Percentiles rank a stretch among this genome's conserved stretches.
phyloP scores from a whole-genome alignment of 2,797 vertebrate species.

The Cynodonichthys magdalenae region DNA sequence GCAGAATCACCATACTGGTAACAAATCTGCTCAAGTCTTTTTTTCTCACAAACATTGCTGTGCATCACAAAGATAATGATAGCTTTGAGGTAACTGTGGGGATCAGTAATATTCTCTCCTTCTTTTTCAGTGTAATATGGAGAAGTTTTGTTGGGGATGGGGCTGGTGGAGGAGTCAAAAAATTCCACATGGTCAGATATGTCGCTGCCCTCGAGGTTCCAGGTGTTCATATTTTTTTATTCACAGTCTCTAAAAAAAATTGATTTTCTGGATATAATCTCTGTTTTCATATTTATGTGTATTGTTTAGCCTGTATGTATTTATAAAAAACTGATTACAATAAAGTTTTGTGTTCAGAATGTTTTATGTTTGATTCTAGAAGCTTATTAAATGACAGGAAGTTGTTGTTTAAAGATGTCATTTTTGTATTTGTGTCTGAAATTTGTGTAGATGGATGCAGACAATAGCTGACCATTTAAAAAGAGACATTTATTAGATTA shows the following conservation, averaged over 20 bases:
- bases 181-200: conserved; percentile 66
- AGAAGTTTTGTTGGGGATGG: conserved; percentile 66
- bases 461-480: background rate
- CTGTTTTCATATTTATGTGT: background rate
- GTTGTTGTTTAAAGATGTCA: background rate
- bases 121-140: conserved; percentile 70
- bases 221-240: conserved; percentile 74
- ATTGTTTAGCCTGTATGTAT: background rate
- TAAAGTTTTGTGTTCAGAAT: background rate
- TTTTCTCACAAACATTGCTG: background rate
- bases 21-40: background rate
- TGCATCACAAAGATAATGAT: background rate
- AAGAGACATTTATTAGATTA: background rate
- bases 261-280: background rate
- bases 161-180: conserved; percentile 19
- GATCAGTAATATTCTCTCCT: background rate
- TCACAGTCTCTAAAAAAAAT: conserved; percentile 46
- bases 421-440: background rate
- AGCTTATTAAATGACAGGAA: too few relatives aligned
- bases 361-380: background rate
- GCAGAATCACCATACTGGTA: conserved; percentile 77
- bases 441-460: background rate
- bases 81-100: background rate
- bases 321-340: too few relatives aligned
- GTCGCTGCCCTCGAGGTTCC: conserved; percentile 69